Evolutionary conservation across 2,113 vertebrate genomes (phyloP).

Genomic region (Rhinolophus ferrumequinum): DNA sequence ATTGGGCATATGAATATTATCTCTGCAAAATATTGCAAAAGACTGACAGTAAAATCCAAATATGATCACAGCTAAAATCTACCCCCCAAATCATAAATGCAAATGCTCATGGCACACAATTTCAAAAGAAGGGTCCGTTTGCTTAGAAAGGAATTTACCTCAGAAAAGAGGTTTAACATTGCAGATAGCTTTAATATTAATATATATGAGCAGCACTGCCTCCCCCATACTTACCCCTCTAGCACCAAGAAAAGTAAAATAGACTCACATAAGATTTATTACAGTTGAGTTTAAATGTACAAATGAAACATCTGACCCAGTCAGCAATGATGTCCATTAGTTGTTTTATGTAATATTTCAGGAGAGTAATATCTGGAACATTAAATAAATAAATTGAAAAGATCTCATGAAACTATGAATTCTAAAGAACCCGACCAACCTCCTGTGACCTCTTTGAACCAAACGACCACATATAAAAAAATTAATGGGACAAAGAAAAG

Average conservation of each 20-base stretch:
- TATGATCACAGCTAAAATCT: background rate
- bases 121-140: background rate
- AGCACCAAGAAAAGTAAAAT: slow-evolving; percentile 27
- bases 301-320: slow-evolving; percentile 67
- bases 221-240: background rate
- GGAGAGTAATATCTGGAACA: slow-evolving; percentile 70
- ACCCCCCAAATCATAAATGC: background rate
- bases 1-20: background rate
- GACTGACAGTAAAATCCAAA: background rate
- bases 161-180: slow-evolving; percentile 1
- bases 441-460: slow-evolving; percentile 69
- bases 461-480: slow-evolving; percentile 74
- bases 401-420: slow-evolving; percentile 74
- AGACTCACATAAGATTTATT: slow-evolving; percentile 58
- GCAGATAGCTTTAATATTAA: slow-evolving; percentile 9
- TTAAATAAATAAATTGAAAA: slow-evolving; percentile 81
- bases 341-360: slow-evolving; percentile 70
- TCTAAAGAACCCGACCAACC: slow-evolving; percentile 53
- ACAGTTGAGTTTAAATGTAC: slow-evolving; percentile 58
- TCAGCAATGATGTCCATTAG: slow-evolving; percentile 75
- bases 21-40: background rate
- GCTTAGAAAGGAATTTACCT: slow-evolving; percentile 24
- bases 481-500: slow-evolving; percentile 76
- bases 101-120: slow-evolving; percentile 13
- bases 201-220: background rate